Base-by-base conservation (phyloP, 2,888 invertebrate genomes). In the Lymantria dispar region DNA sequence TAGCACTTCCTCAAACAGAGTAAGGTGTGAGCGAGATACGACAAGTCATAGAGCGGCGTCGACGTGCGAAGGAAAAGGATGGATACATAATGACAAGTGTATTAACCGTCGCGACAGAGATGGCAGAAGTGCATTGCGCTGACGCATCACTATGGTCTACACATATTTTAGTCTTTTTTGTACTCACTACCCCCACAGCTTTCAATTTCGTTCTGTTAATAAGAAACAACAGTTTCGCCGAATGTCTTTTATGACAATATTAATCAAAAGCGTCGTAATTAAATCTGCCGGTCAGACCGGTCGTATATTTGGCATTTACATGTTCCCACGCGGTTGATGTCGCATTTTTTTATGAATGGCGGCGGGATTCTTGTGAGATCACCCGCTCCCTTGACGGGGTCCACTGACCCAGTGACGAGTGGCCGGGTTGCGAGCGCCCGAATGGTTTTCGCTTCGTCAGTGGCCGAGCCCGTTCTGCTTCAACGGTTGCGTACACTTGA, bases 311-410 rank as follows among this genome's bases (percentile, higher is more conserved):
- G 84, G 78, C 80, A 84, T 85, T 86, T 82, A 78, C 75, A 67
- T 74, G 83, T 89, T 90, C 89, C 87, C 89, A 89, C 89, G 88
- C 83, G 78, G 83, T 87, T 89, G 85, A 88, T 87, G 87, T 88
- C 87, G 22, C 22, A 84, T 85, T 85, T 87, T 83, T 87, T 87
- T 85, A 85, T 85, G 81, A 83, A 79, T 78, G 82, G 76, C 70
- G 79, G 74, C 67, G 74, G 73, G 77, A 76, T 78, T 76, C 68
- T 77, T 72, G 70, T 62, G 68, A 66, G 69, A 61, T 60, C 58
- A 54, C 52, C 55, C 58, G 61, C 67, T 70, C 76, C 74, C 67
- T 65, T 58, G 71, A 54, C 60, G 64, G 70, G 77, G 76, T 82
- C 83, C 81, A 82, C 76, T 86, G 87, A 87, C 87, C 88, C 83